Percentiles rank a stretch among this genome's conserved stretches.
These are phyloP conservation scores for Sigmodon hispidus DNA, from an alignment of 2,113 vertebrate genomes.

Conservation along the genomic window DNA sequence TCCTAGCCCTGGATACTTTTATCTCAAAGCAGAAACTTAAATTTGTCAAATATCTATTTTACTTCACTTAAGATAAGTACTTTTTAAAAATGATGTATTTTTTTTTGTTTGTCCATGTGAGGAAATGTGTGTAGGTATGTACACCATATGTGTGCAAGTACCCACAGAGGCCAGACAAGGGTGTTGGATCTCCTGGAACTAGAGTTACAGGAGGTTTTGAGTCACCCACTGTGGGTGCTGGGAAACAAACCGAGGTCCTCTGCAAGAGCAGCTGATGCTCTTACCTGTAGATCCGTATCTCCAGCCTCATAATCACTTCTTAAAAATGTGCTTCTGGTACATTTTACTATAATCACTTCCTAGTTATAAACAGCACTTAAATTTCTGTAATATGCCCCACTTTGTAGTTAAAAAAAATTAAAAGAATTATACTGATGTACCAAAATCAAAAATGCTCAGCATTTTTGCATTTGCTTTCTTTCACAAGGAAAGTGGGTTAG, in stretches of 20 bases:
- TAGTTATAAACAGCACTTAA: conserved; percentile 12
- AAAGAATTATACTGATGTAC: not conserved
- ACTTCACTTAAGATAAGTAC: not conserved
- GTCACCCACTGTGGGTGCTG: not conserved
- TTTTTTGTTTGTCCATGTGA: not conserved
- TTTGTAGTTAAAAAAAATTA: not conserved
- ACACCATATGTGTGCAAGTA: no score
- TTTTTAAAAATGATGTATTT: not conserved
- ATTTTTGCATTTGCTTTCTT: not conserved
- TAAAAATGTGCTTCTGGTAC: not conserved
- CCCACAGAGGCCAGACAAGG: not conserved
- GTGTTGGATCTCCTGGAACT: not conserved
- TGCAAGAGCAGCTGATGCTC: not conserved
- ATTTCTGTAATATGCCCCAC: not conserved
- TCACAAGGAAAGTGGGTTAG: not conserved
- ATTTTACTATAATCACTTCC: not conserved
- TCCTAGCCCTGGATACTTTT: not conserved
- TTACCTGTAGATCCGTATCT: not conserved
- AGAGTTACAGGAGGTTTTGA: not conserved
- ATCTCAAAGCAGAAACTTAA: not conserved
- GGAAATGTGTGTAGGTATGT: not conserved
- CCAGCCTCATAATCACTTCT: not conserved
- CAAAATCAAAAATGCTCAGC: not conserved
- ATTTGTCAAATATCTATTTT: not conserved
- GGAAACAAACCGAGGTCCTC: not conserved